phyloP scores from a whole-genome alignment of 2,888 invertebrate species.

The Himalopsyche japonica region DNA sequence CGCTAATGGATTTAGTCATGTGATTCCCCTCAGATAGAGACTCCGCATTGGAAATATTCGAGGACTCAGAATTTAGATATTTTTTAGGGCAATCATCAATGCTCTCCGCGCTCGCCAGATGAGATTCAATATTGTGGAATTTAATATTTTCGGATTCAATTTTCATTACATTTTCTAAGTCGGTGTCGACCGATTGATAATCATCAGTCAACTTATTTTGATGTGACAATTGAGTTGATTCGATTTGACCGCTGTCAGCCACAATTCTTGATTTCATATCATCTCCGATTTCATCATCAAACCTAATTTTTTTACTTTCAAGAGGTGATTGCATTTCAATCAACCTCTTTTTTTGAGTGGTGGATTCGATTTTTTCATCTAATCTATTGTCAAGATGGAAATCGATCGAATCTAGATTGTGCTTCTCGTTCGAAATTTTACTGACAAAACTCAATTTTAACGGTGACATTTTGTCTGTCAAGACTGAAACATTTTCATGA shows the following conservation, averaged over 20 bases:
- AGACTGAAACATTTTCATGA: background rate
- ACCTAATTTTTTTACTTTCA: background rate
- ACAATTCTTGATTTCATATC: background rate
- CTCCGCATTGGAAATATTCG: background rate
- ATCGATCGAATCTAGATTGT: background rate
- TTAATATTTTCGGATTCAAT: background rate
- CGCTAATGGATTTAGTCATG: background rate
- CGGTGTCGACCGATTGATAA: background rate
- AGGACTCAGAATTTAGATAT: background rate
- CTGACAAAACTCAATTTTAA: background rate
- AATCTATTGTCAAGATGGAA: background rate
- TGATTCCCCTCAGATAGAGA: background rate
- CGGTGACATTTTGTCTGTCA: background rate
- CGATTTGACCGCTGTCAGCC: background rate
- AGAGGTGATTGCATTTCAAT: background rate
- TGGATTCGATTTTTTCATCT: background rate
- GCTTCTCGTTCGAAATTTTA: background rate
- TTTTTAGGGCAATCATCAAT: background rate
- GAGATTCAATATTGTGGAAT: background rate
- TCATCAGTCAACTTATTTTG: background rate
- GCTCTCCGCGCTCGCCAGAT: background rate
- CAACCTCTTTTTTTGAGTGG: background rate
- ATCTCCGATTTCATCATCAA: background rate
- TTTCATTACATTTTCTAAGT: background rate
- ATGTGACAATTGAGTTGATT: background rate